Percentiles rank a stretch among this genome's conserved stretches.
Conservation (phyloP, 2,888 invertebrate genomes). For the Pilophorus perplexus region DNA sequence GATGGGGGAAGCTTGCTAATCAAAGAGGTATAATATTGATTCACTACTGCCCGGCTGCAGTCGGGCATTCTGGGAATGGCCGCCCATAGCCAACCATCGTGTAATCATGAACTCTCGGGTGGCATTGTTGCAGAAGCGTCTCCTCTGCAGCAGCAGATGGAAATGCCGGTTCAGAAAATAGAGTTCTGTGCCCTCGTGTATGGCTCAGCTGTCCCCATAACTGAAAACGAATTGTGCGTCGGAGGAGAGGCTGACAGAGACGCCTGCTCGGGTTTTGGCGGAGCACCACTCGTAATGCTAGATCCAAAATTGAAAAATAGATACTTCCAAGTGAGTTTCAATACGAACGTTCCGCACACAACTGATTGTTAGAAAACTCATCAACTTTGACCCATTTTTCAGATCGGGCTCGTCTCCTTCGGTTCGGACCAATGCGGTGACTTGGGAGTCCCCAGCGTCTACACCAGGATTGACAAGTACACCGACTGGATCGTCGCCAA, state of each 20-base stretch:
- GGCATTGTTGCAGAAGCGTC: slow-evolving; percentile 15
- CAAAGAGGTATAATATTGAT: slow-evolving; percentile 54
- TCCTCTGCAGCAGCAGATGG: slow-evolving; percentile 59
- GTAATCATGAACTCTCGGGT: too few relatives aligned
- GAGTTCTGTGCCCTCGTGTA: slow-evolving; percentile 68
- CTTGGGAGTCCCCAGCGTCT: slow-evolving; percentile 71
- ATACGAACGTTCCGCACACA: not conserved
- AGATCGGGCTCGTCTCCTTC: slow-evolving; percentile 77
- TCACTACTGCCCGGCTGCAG: too few relatives aligned
- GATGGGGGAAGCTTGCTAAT: slow-evolving; percentile 71
- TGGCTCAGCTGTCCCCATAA: slow-evolving; percentile 63
- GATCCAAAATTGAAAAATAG: slow-evolving; percentile 46
- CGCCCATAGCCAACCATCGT: too few relatives aligned
- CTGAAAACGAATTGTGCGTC: slow-evolving; percentile 66
- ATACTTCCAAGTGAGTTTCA: slow-evolving; percentile 48
- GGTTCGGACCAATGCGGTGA: slow-evolving; percentile 76
- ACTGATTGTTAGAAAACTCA: not conserved
- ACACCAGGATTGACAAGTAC: slow-evolving; percentile 72
- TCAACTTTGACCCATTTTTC: slow-evolving; percentile 48
- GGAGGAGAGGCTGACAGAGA: slow-evolving; percentile 72
- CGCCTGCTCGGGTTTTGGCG: slow-evolving; percentile 77
- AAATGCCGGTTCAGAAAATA: slow-evolving; percentile 65
- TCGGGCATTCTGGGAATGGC: too few relatives aligned
- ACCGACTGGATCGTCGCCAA: slow-evolving; percentile 73
- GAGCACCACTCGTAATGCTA: slow-evolving; percentile 65